phyloP scores from a whole-genome alignment of 2,113 vertebrate species.

The Pterocles burchelli region DNA sequence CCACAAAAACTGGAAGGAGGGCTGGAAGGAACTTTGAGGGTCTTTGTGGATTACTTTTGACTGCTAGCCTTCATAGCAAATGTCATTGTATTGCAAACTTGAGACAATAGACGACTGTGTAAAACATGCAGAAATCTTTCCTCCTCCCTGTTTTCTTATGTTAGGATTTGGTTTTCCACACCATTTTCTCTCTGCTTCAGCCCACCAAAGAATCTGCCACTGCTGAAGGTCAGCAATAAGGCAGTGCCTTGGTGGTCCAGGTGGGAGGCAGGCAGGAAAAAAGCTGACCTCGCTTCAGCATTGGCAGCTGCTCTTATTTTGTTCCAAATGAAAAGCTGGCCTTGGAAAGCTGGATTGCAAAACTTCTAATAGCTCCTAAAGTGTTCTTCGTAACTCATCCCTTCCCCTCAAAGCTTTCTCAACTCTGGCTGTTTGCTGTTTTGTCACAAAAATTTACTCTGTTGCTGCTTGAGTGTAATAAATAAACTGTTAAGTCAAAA shows the following conservation, averaged over 20 bases:
- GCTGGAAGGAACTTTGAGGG: not conserved
- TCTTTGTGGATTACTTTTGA: not conserved
- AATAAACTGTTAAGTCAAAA: slow-evolving; percentile 25
- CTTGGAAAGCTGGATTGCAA: not conserved
- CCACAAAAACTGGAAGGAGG: not conserved
- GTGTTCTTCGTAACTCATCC: not conserved
- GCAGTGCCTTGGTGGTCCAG: slow-evolving; percentile 64
- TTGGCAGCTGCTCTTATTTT: slow-evolving; percentile 28
- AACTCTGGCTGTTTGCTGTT: not conserved
- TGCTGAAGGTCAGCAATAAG: not conserved
- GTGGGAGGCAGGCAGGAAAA: slow-evolving; percentile 35
- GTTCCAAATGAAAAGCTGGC: slow-evolving; percentile 17
- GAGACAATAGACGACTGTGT: not conserved
- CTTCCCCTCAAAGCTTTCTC: not conserved
- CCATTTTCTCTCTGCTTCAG: not conserved
- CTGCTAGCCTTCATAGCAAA: not conserved
- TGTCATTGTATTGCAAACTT: not conserved
- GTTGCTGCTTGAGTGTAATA: not conserved
- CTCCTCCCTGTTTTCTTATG: not conserved
- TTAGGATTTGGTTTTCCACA: not conserved
- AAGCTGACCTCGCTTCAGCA: not conserved
- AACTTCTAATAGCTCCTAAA: not conserved
- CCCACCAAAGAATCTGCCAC: not conserved
- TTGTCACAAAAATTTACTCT: not conserved
- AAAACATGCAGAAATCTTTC: not conserved